phyloP scores from a whole-genome alignment of 1,140 invertebrate species.

The Drosophila bocki region DNA sequence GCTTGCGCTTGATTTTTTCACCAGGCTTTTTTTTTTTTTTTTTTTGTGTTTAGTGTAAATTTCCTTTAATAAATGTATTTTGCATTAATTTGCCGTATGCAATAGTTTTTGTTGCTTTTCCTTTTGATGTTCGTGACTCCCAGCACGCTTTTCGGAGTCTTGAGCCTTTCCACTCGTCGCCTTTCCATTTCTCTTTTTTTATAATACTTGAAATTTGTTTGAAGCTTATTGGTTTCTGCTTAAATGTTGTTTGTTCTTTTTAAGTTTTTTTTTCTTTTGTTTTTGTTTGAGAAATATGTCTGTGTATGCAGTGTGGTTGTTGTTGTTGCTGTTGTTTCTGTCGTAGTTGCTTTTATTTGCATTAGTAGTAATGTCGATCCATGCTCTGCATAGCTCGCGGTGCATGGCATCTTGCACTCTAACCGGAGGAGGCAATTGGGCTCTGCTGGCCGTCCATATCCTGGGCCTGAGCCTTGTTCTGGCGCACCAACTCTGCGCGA shows the following conservation, averaged over 20 bases:
- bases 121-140: slow-evolving; percentile 34
- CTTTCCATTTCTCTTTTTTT: slow-evolving; percentile 29
- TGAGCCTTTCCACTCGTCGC: slow-evolving; percentile 17
- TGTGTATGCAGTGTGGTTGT: slow-evolving; percentile 45
- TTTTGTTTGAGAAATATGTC: slow-evolving; percentile 54
- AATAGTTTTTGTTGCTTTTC: slow-evolving; percentile 23
- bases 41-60: slow-evolving; percentile 31
- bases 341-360: slow-evolving; percentile 19
- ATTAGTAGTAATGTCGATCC: slow-evolving; percentile 30
- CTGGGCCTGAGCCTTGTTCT: slow-evolving; percentile 89
- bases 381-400: slow-evolving; percentile 35
- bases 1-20: slow-evolving; percentile 7
- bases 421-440: slow-evolving; percentile 80
- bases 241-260: slow-evolving; percentile 36
- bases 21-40: background rate
- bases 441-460: slow-evolving; percentile 69
- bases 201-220: slow-evolving; percentile 73
- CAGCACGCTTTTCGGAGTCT: slow-evolving; percentile 50
- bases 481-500: slow-evolving; percentile 93
- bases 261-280: slow-evolving; percentile 21
- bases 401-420: slow-evolving; percentile 24
- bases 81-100: slow-evolving; percentile 61
- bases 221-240: slow-evolving; percentile 59
- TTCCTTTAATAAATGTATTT: slow-evolving; percentile 56
- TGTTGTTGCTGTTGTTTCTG: slow-evolving; percentile 21